Evolutionary conservation across 2,888 invertebrate species (phyloP).

Genomic region (Mechanitis mazaeus): DNA sequence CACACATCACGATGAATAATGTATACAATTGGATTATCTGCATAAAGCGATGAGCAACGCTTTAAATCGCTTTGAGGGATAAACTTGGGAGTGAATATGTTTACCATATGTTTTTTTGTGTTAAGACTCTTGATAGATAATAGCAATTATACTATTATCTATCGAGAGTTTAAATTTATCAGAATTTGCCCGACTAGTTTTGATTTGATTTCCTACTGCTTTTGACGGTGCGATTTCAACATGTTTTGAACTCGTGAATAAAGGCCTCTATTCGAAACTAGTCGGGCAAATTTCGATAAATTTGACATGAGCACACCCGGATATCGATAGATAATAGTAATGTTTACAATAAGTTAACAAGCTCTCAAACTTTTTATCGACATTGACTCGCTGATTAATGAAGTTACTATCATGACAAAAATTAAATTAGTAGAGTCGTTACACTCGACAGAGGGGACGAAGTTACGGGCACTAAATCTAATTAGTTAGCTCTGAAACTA

Average conservation of each 20-base stretch:
- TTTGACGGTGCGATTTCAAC: too few relatives aligned
- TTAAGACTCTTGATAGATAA: too few relatives aligned
- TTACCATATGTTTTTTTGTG: conserved; percentile 27
- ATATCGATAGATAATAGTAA: too few relatives aligned
- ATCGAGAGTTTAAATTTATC: too few relatives aligned
- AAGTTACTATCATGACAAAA: conserved; percentile 42
- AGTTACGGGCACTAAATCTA: conserved; percentile 57
- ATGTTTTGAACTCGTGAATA: too few relatives aligned
- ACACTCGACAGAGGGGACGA: conserved; percentile 37
- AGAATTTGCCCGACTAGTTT: too few relatives aligned
- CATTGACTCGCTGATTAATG: conserved; percentile 31
- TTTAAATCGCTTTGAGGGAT: neutral
- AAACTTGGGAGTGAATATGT: neutral
- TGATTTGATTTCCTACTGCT: too few relatives aligned
- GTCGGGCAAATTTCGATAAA: too few relatives aligned
- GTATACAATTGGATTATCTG: conserved; percentile 11
- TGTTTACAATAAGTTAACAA: conserved; percentile 31
- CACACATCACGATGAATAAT: conserved; percentile 43
- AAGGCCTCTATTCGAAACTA: too few relatives aligned
- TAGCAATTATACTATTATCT: too few relatives aligned
- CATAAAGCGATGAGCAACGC: neutral
- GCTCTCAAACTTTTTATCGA: conserved; percentile 45
- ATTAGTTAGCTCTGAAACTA: conserved; percentile 62
- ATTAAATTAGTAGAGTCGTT: conserved; percentile 57
- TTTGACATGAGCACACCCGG: too few relatives aligned